Percentiles rank a stretch among this genome's conserved stretches.
These are phyloP conservation scores for Neocrepidodera transversa DNA, from an alignment of 2,888 invertebrate species.

Conservation along the genomic window DNA sequence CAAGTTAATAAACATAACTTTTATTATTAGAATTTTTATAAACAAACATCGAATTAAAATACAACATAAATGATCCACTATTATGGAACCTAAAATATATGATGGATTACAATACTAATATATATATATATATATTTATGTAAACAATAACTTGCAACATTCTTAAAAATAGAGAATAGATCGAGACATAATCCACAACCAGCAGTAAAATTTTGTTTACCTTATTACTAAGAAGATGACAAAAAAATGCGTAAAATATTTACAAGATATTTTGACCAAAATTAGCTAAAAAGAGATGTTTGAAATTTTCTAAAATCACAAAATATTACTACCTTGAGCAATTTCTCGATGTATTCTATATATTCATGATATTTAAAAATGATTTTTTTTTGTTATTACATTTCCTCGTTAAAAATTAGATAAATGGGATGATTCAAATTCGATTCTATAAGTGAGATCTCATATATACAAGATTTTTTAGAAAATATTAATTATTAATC, in stretches of 20 bases:
- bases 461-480: background rate
- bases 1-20: conserved; percentile 14
- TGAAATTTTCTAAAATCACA: too few relatives aligned
- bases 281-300: too few relatives aligned
- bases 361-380: too few relatives aligned
- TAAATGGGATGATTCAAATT: background rate
- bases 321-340: too few relatives aligned
- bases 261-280: too few relatives aligned
- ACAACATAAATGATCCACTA: conserved; percentile 14
- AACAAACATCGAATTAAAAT: conserved; percentile 19
- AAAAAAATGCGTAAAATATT: too few relatives aligned
- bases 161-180: background rate
- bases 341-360: background rate
- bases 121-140: background rate
- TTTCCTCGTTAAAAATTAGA: background rate
- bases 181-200: background rate
- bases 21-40: conserved; percentile 18
- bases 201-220: too few relatives aligned
- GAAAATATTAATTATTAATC: background rate
- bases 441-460: background rate
- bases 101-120: background rate
- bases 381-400: too few relatives aligned
- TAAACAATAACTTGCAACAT: conserved; percentile 6
- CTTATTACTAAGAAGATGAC: too few relatives aligned
- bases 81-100: background rate